These are phyloP conservation scores for Macrotus californicus DNA, from an alignment of 2,113 vertebrate species.

Conservation along the genomic window DNA sequence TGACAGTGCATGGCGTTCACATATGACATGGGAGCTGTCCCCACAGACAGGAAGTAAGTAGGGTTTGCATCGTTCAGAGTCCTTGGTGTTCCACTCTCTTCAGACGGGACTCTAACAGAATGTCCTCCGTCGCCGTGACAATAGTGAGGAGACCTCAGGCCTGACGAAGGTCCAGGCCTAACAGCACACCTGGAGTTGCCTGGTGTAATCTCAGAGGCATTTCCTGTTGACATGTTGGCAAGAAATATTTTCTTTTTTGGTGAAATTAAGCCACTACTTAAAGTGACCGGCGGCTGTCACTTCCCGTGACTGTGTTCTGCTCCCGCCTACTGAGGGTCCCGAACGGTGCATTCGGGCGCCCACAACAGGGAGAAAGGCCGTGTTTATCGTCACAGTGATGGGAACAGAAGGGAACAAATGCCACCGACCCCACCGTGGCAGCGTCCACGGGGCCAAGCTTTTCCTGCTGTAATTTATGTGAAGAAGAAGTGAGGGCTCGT, in stretches of 20 bases:
- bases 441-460: background rate
- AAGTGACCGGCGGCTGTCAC: background rate
- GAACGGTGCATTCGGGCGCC: background rate
- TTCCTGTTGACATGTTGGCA: background rate
- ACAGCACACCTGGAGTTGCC: no score
- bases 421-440: background rate
- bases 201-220: background rate
- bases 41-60: background rate
- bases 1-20: background rate
- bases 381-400: background rate
- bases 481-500: background rate
- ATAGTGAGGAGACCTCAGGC: no score
- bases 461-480: background rate
- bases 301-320: background rate
- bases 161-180: no score
- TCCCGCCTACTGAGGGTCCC: background rate
- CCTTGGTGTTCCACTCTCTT: background rate
- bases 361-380: background rate
- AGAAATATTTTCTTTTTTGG: background rate
- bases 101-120: background rate
- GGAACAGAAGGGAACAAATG: background rate
- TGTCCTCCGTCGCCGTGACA: no score
- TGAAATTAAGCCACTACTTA: background rate
- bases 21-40: background rate
- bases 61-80: background rate